Conservation (phyloP, 1,140 invertebrate genomes). For the Gryllus bimaculatus region DNA sequence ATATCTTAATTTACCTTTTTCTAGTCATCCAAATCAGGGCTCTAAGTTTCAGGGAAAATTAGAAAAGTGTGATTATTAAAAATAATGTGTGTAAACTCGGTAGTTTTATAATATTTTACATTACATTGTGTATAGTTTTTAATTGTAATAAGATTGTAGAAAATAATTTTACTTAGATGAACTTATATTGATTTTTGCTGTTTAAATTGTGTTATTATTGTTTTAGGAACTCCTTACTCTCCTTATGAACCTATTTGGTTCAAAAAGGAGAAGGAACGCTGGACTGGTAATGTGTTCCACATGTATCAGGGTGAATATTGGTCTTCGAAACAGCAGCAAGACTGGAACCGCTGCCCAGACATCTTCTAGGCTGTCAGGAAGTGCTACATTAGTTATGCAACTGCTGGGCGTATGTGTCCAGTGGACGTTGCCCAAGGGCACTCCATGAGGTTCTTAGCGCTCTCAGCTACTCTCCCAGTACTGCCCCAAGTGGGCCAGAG, state of each 20-base stretch:
- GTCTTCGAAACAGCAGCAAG: constrained; percentile 76
- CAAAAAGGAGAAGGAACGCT: constrained; percentile 65
- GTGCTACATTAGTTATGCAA: neutral
- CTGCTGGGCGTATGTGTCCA: neutral
- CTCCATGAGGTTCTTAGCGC: too few relatives aligned
- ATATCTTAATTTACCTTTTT: too few relatives aligned
- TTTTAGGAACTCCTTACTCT: constrained; percentile 57
- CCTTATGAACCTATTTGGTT: constrained; percentile 90
- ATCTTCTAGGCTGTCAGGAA: constrained; percentile 63
- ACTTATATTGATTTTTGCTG: neutral
- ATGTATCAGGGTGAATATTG: constrained; percentile 86
- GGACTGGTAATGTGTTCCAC: constrained; percentile 73
- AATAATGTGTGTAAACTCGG: too few relatives aligned
- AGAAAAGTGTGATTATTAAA: too few relatives aligned
- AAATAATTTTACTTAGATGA: too few relatives aligned
- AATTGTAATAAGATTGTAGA: too few relatives aligned
- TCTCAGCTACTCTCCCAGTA: too few relatives aligned
- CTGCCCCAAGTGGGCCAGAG: neutral
- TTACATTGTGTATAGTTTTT: too few relatives aligned
- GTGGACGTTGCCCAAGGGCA: too few relatives aligned
- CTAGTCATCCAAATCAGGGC: too few relatives aligned
- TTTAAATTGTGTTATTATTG: constrained; percentile 19
- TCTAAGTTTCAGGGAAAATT: too few relatives aligned
- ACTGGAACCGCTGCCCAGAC: constrained; percentile 87
- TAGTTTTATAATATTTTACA: too few relatives aligned